A percentile compares a stretch with the other conserved stretches of the same genome.
phyloP scores from a whole-genome alignment of 1,140 invertebrate species.

The Trichonephila inaurata region DNA sequence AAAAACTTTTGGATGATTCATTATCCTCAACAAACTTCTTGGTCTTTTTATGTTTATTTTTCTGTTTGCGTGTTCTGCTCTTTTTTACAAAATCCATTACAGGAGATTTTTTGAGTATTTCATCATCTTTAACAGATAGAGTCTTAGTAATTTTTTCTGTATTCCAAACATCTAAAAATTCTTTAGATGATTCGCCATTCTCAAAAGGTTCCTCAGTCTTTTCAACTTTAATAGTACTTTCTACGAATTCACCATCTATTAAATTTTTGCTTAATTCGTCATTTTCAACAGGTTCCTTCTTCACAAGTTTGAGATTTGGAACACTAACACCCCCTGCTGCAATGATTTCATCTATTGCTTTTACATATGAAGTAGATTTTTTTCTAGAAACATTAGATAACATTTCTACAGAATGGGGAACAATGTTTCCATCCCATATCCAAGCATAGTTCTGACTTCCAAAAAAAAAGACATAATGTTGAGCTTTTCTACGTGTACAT shows the following conservation, averaged over 20 bases:
- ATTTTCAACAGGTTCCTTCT: too few relatives aligned
- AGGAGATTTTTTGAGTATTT: background rate
- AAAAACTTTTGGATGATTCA: too few relatives aligned
- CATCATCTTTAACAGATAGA: background rate
- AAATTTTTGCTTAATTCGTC: too few relatives aligned
- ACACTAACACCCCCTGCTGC: background rate
- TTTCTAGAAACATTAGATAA: background rate
- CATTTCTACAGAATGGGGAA: slow-evolving; percentile 85
- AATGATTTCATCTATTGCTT: background rate
- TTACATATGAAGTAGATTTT: background rate
- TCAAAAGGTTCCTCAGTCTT: too few relatives aligned
- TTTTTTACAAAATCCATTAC: background rate
- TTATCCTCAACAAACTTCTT: background rate
- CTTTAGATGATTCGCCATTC: too few relatives aligned
- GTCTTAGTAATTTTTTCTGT: background rate
- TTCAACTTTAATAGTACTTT: too few relatives aligned
- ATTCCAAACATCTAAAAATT: too few relatives aligned
- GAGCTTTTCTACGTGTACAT: background rate
- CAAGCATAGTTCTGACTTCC: slow-evolving; percentile 90
- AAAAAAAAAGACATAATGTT: slow-evolving; percentile 89
- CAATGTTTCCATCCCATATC: slow-evolving; percentile 86
- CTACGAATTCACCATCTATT: too few relatives aligned
- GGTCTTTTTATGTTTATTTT: background rate
- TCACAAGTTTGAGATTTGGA: too few relatives aligned
- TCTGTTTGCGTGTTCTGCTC: background rate